Base-by-base conservation (phyloP, 2,888 invertebrate genomes). In the Trachelus troglodyta region DNA sequence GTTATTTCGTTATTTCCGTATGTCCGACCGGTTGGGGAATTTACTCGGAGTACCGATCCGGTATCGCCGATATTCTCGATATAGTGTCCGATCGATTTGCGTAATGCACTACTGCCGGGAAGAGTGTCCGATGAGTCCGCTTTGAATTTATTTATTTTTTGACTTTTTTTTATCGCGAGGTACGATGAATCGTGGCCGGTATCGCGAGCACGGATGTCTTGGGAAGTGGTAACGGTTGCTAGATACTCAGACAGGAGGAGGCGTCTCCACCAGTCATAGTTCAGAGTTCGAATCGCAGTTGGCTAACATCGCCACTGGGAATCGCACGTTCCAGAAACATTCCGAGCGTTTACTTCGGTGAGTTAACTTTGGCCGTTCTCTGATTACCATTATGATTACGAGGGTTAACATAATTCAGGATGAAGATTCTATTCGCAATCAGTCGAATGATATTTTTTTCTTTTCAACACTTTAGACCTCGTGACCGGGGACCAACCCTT, bases 1-100 rank as follows among this genome's bases (percentile, higher is more conserved):
- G 89, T 89, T 89, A 90, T 89, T 89, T 89, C 87, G 88, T 89
- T 89, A 87, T 81, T 85, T 84, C 86, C 85, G 23, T 56, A 23
- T 56, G 23, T 23, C 23, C 9, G 23, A 56, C 56, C 56, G 23
- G 23, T 23, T 9, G 9, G 6, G 23, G 56, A 56, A 23, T 56
- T 56, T 23, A 56, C 23, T 56, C 56, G 23, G 23, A 23, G 1
- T 23, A 56, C 23, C 56, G 56, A 56, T 56, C 56, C 23, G 56
- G 56, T 56, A 23, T 23, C 23, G 23, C 15, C 56, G 9, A 56
- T 56, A 23, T 56, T 23, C 56, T 56, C 23, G 23, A 56, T 56
- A 56, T 2, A 9, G 23, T 9, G 56, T 56, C 56, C 2, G 56
- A 56, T 56, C 56, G 1, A 3, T 56, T 56, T 9, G 56, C 9